A percentile compares a stretch with the other conserved stretches of the same genome.
These are phyloP conservation scores for Numenius arquata DNA, from an alignment of 2,113 vertebrate genomes.

Conservation along the genomic window DNA sequence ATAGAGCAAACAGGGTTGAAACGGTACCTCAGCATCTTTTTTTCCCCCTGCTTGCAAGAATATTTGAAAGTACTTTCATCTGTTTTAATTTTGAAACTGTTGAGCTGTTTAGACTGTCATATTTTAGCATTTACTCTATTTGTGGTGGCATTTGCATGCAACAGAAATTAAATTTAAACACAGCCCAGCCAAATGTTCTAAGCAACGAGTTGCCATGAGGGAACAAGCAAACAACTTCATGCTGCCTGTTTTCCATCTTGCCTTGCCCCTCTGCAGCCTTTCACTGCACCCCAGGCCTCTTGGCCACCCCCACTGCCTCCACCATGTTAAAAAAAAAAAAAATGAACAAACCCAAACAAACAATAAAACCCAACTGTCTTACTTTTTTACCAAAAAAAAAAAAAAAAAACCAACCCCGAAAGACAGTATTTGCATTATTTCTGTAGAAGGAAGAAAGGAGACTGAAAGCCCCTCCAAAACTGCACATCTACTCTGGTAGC, in stretches of 20 bases:
- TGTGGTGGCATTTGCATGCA: conserved; percentile 41
- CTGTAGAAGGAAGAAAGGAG: background rate
- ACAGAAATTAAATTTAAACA: conserved; percentile 10
- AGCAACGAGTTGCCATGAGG: background rate
- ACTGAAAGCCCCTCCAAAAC: background rate
- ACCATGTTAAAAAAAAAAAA: background rate
- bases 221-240: background rate
- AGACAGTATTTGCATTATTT: background rate
- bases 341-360: background rate
- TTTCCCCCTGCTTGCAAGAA: background rate
- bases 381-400: background rate
- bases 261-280: background rate
- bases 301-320: background rate
- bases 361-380: background rate
- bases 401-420: background rate
- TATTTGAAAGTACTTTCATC: background rate
- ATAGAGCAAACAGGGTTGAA: background rate
- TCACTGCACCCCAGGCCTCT: background rate
- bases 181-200: background rate
- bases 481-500: background rate
- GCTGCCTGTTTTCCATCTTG: background rate
- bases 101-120: background rate
- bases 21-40: background rate
- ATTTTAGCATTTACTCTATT: conserved; percentile 13
- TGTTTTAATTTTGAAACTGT: background rate